Evolutionary conservation across 1,140 invertebrate species (phyloP).

Genomic region (Drosophila subpulchrella): DNA sequence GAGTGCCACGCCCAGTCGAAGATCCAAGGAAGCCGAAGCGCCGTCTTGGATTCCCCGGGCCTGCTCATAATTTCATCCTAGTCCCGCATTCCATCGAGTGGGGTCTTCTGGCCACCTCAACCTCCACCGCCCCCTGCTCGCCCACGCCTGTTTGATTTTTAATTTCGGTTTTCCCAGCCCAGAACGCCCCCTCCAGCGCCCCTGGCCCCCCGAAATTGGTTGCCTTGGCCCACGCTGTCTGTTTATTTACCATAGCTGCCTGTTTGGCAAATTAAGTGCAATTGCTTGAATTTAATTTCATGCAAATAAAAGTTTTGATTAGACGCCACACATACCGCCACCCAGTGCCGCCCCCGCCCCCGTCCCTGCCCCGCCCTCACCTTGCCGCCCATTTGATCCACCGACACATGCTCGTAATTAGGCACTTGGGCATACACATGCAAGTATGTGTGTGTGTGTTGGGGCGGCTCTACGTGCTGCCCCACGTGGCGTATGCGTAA

Average conservation of each 20-base stretch:
- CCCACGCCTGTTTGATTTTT: constrained; percentile 72
- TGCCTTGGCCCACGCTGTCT: constrained; percentile 46
- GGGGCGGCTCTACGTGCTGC: constrained; percentile 34
- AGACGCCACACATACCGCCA: constrained; percentile 39
- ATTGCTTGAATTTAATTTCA: constrained; percentile 84
- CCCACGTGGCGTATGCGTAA: constrained; percentile 62
- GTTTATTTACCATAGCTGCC: constrained; percentile 76
- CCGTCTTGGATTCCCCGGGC: constrained; percentile 64
- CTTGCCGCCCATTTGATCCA: constrained; percentile 22
- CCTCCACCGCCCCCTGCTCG: constrained; percentile 8
- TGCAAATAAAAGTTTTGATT: constrained; percentile 84
- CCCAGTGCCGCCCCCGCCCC: neutral
- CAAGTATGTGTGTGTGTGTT: constrained; percentile 44
- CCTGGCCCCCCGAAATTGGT: constrained; percentile 11
- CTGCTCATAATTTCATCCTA: constrained; percentile 68
- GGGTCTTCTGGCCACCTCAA: neutral
- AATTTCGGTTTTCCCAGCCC: constrained; percentile 56
- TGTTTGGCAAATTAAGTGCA: constrained; percentile 83
- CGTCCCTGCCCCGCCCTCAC: neutral
- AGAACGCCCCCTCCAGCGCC: neutral
- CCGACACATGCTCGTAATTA: constrained; percentile 78
- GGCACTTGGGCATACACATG: constrained; percentile 53
- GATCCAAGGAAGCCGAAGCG: constrained; percentile 22
- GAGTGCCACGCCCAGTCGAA: constrained; percentile 54
- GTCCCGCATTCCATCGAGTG: constrained; percentile 38